Conservation (phyloP, 2,797 vertebrate genomes). For the Coluber constrictor region DNA sequence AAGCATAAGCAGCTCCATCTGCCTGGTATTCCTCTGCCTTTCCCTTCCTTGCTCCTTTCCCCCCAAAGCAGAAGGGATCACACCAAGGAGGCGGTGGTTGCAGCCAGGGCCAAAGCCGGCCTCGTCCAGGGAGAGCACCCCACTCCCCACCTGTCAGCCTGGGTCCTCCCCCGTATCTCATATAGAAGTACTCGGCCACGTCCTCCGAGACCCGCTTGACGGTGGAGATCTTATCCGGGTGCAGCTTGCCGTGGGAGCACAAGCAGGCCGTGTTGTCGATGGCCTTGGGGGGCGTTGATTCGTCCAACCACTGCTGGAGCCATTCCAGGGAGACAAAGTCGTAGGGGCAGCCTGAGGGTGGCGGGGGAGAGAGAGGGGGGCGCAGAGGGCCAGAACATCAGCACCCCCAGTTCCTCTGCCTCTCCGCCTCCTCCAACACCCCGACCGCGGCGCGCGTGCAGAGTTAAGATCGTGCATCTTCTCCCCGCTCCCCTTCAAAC, state of each 20-base stretch:
- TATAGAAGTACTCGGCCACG: constrained; percentile 85
- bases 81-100: too few species aligned
- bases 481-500: neutral
- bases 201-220: constrained; percentile 88
- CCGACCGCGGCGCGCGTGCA: accelerated
- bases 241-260: constrained; percentile 88
- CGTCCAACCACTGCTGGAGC: constrained; percentile 96
- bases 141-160: constrained; percentile 80
- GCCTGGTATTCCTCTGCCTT: neutral
- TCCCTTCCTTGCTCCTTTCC: neutral
- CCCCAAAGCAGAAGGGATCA: neutral
- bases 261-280: constrained; percentile 89
- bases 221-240: constrained; percentile 88
- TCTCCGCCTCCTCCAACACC: neutral
- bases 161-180: constrained; percentile 87
- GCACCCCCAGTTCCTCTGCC: neutral
- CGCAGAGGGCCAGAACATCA: neutral
- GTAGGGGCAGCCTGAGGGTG: constrained; percentile 77
- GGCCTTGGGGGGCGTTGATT: constrained; percentile 90
- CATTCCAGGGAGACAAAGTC: constrained; percentile 95
- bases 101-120: too few species aligned
- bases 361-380: neutral
- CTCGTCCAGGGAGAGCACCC: accelerated
- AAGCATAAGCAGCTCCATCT: neutral
- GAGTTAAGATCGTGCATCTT: neutral